Evolutionary conservation across 2,797 vertebrate species (phyloP), one percentile per base, ranked within the genome.

Genomic region (Cichlasoma orientale): DNA sequence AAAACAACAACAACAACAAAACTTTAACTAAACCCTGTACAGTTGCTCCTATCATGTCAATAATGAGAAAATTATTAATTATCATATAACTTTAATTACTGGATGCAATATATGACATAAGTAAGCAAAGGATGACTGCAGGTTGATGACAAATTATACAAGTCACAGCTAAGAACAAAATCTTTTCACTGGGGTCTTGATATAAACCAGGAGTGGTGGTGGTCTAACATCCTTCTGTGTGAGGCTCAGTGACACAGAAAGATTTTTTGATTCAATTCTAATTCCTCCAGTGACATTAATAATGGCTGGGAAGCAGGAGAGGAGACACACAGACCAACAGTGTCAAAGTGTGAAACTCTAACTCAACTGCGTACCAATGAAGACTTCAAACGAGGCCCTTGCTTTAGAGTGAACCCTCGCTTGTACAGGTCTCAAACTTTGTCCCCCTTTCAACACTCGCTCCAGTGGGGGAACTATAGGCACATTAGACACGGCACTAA

Each of bases 401-500:
- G 91, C 86, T 93, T 85, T 44, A 77, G 80, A 92, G 90, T 94
- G 93, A 94, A 93, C 94, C 85, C 90, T 91, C 87, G 89, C 95
- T 95, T 96, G 95, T 96, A 90, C 94, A 95, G 95, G 95, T 96
- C 96, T 94, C 95, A 93, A 95, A 95, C 95, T 95, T 93, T 96
- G 94, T 94, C 93, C 94, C 92, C 86, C 92, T 93, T 94, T 90
- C 92, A 91, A 92, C 95, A 88, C 88, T 93, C 84, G 83, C 90
- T 91, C 90, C 92, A 92, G 82, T 89, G 93, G 89, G 89, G 85
- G 88, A 74, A 95, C 94, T 92, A 94, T 93, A 85, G 93, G 80
- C 93, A 86, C 94, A 95, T 96, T 96, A 95, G 95, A 94, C 93
- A 96, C 95, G 95, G 93, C 93, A 95, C 93, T 95, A 94, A 95